Evolutionary conservation across 2,797 vertebrate species (phyloP).

Genomic region (Leptodactylus fallax): DNA sequence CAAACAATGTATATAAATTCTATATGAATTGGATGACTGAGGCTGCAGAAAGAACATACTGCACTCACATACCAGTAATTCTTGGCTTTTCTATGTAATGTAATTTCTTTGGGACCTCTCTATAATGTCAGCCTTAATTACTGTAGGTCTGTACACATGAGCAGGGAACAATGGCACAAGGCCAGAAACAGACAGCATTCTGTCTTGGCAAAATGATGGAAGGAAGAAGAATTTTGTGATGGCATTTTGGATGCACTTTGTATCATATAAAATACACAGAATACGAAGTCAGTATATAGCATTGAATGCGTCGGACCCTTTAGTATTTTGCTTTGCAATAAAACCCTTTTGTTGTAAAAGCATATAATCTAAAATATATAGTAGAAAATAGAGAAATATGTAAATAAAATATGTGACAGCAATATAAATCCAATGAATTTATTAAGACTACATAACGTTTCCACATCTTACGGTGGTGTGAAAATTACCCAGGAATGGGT

Average conservation of each 20-base stretch:
- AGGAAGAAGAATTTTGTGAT: not conserved
- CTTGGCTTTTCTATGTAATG: not conserved
- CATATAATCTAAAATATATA: not conserved
- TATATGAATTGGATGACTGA: not conserved
- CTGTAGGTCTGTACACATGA: not conserved
- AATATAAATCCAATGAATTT: too few species aligned
- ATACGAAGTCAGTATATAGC: not conserved
- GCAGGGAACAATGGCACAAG: not conserved
- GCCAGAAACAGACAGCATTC: not conserved
- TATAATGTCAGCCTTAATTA: not conserved
- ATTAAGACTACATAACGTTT: too few species aligned
- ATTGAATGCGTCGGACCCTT: not conserved
- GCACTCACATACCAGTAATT: not conserved
- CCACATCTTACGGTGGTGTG: not conserved
- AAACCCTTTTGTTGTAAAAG: too few species aligned
- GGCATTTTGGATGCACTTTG: not conserved
- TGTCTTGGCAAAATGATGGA: conserved; percentile 12
- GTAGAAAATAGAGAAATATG: not conserved
- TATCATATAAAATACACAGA: too few species aligned
- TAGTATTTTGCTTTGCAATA: not conserved
- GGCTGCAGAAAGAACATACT: not conserved
- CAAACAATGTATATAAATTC: not conserved
- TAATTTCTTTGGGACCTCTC: not conserved
- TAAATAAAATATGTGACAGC: too few species aligned
- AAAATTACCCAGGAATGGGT: not conserved